These are phyloP conservation scores for Sebastes schlegelii DNA, from an alignment of 2,113 vertebrate genomes.

Conservation along the genomic window DNA sequence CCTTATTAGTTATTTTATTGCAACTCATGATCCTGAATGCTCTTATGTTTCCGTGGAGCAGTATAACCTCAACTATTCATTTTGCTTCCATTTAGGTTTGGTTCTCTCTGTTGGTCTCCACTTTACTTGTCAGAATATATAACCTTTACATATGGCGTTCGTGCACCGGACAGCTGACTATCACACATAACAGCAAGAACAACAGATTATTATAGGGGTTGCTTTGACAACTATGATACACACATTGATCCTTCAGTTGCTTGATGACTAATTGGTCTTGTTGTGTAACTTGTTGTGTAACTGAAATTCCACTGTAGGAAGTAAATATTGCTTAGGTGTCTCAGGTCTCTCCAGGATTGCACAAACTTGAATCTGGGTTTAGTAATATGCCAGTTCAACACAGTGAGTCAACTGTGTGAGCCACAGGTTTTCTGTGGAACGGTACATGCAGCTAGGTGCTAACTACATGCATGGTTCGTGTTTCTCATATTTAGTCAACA, in stretches of 20 bases:
- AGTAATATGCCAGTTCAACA: no score
- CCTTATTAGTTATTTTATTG: constrained; percentile 15
- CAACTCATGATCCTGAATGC: background rate
- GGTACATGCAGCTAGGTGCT: background rate
- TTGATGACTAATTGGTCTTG: background rate
- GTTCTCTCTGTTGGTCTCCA: background rate
- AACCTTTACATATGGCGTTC: background rate
- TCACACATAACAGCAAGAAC: background rate
- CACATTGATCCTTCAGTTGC: background rate
- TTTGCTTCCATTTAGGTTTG: background rate
- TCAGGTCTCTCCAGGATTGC: background rate
- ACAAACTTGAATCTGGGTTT: background rate
- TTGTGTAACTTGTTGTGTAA: constrained; percentile 4
- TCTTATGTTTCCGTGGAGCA: background rate
- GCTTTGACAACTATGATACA: background rate
- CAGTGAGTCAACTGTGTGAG: background rate
- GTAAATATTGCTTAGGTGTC: background rate
- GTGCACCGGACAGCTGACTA: background rate
- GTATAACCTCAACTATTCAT: constrained; percentile 19
- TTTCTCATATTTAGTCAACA: no score
- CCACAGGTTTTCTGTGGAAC: background rate
- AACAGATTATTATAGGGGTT: background rate
- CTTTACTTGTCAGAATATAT: background rate
- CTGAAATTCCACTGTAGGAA: background rate
- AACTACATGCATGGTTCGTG: background rate